Percentiles rank a stretch among this genome's conserved stretches.
phyloP scores from a whole-genome alignment of 2,113 vertebrate species.

The Mormyrus iriodes region DNA sequence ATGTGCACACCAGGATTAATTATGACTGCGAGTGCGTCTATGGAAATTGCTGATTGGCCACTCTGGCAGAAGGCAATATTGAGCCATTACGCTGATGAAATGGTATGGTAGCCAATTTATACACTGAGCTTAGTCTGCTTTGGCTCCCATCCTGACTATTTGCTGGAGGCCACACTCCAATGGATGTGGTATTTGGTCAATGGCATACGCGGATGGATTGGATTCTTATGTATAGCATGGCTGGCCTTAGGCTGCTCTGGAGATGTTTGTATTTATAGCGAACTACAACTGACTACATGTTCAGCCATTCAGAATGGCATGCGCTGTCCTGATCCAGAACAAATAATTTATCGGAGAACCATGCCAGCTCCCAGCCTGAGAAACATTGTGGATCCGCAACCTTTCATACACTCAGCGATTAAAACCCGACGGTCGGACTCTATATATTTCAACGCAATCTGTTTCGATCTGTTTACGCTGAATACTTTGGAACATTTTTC shows the following conservation, averaged over 20 bases:
- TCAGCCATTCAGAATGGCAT: background rate
- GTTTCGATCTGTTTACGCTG: background rate
- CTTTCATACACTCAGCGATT: background rate
- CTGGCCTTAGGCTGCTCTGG: background rate
- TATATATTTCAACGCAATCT: background rate
- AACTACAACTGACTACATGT: background rate
- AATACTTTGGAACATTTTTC: background rate
- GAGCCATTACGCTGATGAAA: slow-evolving; percentile 15
- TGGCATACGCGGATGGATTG: background rate
- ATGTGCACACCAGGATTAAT: background rate
- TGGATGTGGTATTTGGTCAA: background rate
- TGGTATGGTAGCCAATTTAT: background rate
- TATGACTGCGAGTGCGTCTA: background rate
- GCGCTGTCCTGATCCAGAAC: background rate
- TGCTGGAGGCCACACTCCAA: background rate
- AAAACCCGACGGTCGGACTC: background rate
- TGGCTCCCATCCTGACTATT: background rate
- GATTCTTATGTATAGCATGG: background rate
- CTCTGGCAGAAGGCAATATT: slow-evolving; percentile 9
- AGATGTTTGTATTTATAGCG: background rate
- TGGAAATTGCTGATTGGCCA: slow-evolving; percentile 16
- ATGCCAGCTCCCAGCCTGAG: background rate
- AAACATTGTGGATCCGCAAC: background rate
- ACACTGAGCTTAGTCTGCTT: background rate
- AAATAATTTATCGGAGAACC: background rate